phyloP scores from a whole-genome alignment of 2,888 invertebrate species.

The Idaea biselata region DNA sequence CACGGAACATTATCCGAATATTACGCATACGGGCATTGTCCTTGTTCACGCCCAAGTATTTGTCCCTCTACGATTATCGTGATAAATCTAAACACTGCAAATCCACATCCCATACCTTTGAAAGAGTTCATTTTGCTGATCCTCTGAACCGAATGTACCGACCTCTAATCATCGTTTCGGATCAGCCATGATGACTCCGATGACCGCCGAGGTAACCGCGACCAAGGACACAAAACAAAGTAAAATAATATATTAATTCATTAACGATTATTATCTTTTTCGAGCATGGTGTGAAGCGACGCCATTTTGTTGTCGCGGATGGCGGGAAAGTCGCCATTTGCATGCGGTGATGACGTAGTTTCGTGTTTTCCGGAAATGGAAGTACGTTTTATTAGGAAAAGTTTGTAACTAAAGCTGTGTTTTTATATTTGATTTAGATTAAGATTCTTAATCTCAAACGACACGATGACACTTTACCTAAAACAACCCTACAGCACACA shows the following conservation, averaged over 20 bases:
- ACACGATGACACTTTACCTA: too few species aligned
- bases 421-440: too few species aligned
- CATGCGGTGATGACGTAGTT: conserved; percentile 34
- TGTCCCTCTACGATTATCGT: conserved; percentile 24
- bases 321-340: conserved; percentile 25
- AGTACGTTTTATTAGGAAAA: too few species aligned
- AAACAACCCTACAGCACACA: too few species aligned
- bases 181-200: conserved; percentile 62
- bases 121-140: conserved; percentile 47
- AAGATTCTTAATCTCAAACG: too few species aligned
- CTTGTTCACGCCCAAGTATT: conserved; percentile 25
- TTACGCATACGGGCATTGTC: conserved; percentile 20
- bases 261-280: conserved; percentile 34
- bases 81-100: conserved; percentile 39
- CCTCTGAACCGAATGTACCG: conserved; percentile 67
- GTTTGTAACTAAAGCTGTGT: too few species aligned
- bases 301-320: conserved; percentile 46
- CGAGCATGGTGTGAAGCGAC: conserved; percentile 40
- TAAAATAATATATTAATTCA: conserved; percentile 55
- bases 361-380: conserved; percentile 65
- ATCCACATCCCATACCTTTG: conserved; percentile 49
- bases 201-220: conserved; percentile 59
- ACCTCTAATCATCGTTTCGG: conserved; percentile 58
- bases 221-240: conserved; percentile 71
- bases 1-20: background rate